These are phyloP conservation scores for Yponomeuta evonymella DNA, from an alignment of 2,888 invertebrate species.

Conservation along the genomic window DNA sequence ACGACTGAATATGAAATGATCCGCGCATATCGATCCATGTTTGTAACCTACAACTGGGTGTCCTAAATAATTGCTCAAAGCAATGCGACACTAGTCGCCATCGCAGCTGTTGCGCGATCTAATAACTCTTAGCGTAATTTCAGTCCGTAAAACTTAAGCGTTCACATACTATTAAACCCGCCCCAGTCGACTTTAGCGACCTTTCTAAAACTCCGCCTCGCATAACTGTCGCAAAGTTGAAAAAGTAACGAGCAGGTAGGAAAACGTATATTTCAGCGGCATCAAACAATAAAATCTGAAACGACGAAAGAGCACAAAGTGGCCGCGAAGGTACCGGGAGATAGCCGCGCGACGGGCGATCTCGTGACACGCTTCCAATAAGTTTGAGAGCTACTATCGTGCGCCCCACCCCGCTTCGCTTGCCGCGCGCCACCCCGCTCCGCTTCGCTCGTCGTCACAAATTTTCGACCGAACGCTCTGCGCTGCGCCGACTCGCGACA, in stretches of 20 bases:
- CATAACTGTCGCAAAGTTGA: not conserved
- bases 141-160: not conserved
- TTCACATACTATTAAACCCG: not conserved
- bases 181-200: not conserved
- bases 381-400: conserved; percentile 57
- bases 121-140: not conserved
- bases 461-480: conserved; percentile 52
- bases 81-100: not conserved
- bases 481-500: conserved; percentile 36
- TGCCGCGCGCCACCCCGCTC: conserved; percentile 25
- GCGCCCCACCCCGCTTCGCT: conserved; percentile 29
- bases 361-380: conserved; percentile 68
- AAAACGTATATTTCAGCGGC: conserved; percentile 26
- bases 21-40: conserved; percentile 29
- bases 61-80: not conserved
- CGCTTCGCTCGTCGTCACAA: conserved; percentile 37
- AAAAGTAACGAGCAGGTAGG: not conserved
- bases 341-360: conserved; percentile 53
- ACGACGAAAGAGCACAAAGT: conserved; percentile 38
- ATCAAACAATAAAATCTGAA: conserved; percentile 26
- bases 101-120: not conserved
- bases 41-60: not conserved
- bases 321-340: conserved; percentile 34
- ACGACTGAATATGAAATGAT: conserved; percentile 57
- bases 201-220: not conserved